These are phyloP conservation scores for Achroia grisella DNA, from an alignment of 1,140 invertebrate species.

Conservation along the genomic window DNA sequence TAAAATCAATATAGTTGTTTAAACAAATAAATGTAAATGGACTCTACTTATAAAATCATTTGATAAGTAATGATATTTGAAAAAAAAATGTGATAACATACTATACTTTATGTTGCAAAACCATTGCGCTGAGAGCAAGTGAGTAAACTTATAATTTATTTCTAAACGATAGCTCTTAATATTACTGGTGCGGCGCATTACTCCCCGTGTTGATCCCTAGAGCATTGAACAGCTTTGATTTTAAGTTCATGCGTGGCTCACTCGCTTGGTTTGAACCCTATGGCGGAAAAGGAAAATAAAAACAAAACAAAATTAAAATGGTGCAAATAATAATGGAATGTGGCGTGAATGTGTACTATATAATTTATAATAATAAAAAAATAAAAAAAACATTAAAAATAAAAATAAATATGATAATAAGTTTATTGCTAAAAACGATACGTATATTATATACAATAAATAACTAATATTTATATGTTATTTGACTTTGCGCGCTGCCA, in stretches of 20 bases:
- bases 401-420: neutral
- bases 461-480: too few species aligned
- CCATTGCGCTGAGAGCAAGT: conserved; percentile 44
- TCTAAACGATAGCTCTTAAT: conserved; percentile 39
- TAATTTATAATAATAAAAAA: neutral
- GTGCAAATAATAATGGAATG: conserved; percentile 39
- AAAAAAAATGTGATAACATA: too few species aligned
- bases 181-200: conserved; percentile 61
- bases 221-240: conserved; percentile 73
- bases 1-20: too few species aligned
- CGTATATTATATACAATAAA: too few species aligned
- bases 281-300: conserved; percentile 45
- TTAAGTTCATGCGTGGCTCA: conserved; percentile 70
- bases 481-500: too few species aligned
- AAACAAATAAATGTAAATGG: too few species aligned
- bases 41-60: too few species aligned
- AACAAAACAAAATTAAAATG: conserved; percentile 42
- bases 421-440: neutral
- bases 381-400: conserved; percentile 1
- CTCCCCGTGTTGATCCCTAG: conserved; percentile 70
- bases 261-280: conserved; percentile 67
- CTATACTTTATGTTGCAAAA: too few species aligned
- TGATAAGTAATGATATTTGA: too few species aligned
- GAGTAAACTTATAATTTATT: conserved; percentile 39
- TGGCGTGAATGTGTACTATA: conserved; percentile 13